Evolutionary conservation across 1,140 invertebrate species (phyloP).

Genomic region (Polypedilum pembai): DNA sequence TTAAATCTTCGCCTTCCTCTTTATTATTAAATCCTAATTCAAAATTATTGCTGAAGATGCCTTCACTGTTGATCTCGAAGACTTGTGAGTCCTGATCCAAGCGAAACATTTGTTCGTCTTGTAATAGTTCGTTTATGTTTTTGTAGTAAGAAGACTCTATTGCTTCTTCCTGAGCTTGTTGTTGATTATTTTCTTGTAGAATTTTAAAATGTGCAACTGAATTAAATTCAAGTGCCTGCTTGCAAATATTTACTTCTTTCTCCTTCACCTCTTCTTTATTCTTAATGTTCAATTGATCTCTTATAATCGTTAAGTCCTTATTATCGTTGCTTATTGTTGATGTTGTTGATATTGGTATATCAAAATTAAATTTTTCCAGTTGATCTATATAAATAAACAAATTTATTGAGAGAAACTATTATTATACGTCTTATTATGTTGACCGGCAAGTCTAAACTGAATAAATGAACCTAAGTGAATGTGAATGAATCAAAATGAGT

Average conservation of each 20-base stretch:
- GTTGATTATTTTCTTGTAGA: not conserved
- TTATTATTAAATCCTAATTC: not conserved
- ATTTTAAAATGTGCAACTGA: not conserved
- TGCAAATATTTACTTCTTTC: too few relatives aligned
- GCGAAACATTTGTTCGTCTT: slow-evolving; percentile 25
- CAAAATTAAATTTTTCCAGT: slow-evolving; percentile 22
- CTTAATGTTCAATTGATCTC: not conserved
- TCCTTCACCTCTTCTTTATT: not conserved
- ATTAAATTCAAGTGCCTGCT: not conserved
- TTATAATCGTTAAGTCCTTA: not conserved
- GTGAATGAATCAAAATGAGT: not conserved
- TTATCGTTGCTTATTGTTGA: not conserved
- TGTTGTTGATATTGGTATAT: not conserved
- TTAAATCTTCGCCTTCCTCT: too few relatives aligned
- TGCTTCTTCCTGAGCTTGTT: not conserved
- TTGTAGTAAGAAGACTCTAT: not conserved
- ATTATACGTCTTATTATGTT: not conserved
- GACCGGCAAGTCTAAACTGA: slow-evolving; percentile 6
- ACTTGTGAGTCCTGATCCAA: not conserved
- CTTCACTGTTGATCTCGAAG: not conserved
- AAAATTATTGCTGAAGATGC: slow-evolving; percentile 21
- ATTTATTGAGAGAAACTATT: not conserved
- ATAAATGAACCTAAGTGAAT: not conserved
- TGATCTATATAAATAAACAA: not conserved
- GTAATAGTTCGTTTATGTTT: not conserved